phyloP scores from a whole-genome alignment of 2,888 invertebrate genomes.

The Tethea ocularis region DNA sequence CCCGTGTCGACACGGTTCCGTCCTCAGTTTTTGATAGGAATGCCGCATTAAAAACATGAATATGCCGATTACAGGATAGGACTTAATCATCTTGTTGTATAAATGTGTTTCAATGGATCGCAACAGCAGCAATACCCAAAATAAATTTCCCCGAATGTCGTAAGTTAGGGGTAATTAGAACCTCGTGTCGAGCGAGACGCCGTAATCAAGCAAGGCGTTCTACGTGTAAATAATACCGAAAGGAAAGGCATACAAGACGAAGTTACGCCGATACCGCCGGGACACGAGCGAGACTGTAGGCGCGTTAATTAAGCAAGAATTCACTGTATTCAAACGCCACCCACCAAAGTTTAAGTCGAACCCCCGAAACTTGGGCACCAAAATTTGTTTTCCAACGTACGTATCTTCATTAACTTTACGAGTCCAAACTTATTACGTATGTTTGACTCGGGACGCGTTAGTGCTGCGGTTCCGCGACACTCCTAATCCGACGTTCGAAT shows the following conservation, averaged over 20 bases:
- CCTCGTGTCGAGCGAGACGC: slow-evolving; percentile 18
- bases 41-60: neutral
- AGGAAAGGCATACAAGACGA: slow-evolving; percentile 46
- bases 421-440: slow-evolving; percentile 72
- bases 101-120: neutral
- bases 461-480: slow-evolving; percentile 60
- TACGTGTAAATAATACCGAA: slow-evolving; percentile 52
- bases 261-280: slow-evolving; percentile 33
- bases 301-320: slow-evolving; percentile 77
- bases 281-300: slow-evolving; percentile 39
- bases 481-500: slow-evolving; percentile 71
- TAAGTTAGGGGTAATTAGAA: slow-evolving; percentile 21
- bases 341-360: slow-evolving; percentile 62
- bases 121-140: slow-evolving; percentile 35
- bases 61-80: neutral
- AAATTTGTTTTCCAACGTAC: slow-evolving; percentile 70
- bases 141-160: slow-evolving; percentile 36
- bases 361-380: slow-evolving; percentile 59
- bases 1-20: slow-evolving; percentile 26
- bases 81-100: neutral
- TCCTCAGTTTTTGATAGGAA: neutral
- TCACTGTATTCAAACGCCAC: slow-evolving; percentile 69
- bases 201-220: slow-evolving; percentile 43
- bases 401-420: slow-evolving; percentile 73
- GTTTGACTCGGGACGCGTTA: slow-evolving; percentile 66